A percentile compares a stretch with the other conserved stretches of the same genome.
These are phyloP conservation scores for Rhineura floridana DNA, from an alignment of 2,113 vertebrate species.

Conservation along the genomic window DNA sequence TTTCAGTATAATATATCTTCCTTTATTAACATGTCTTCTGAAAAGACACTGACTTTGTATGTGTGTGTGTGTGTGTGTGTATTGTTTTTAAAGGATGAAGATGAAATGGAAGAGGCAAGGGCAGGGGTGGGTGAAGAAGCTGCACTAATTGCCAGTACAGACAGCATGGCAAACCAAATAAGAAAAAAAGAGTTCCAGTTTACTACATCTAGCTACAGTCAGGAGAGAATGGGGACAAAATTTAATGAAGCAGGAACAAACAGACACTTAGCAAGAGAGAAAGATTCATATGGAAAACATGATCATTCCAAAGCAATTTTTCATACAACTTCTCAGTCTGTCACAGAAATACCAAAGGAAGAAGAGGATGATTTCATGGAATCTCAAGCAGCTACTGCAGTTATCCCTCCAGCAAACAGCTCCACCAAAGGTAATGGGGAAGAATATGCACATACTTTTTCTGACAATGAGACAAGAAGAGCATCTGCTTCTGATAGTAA, in stretches of 20 bases:
- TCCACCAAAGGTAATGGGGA: slow-evolving; percentile 61
- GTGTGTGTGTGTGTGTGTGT: slow-evolving; percentile 28
- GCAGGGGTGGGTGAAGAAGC: slow-evolving; percentile 63
- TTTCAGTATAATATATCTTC: neutral
- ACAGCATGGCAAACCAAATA: slow-evolving; percentile 71
- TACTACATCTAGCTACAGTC: slow-evolving; percentile 73
- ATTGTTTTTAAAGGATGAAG: slow-evolving; percentile 77
- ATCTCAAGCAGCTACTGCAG: slow-evolving; percentile 51
- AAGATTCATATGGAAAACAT: slow-evolving; percentile 62
- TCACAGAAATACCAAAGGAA: slow-evolving; percentile 56
- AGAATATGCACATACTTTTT: slow-evolving; percentile 65
- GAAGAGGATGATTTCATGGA: slow-evolving; percentile 54
- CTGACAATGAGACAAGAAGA: slow-evolving; percentile 66
- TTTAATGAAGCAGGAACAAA: slow-evolving; percentile 66
- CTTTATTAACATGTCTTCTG: neutral
- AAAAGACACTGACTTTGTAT: neutral
- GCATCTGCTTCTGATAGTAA: slow-evolving; percentile 63
- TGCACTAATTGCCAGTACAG: slow-evolving; percentile 65
- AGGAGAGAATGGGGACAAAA: slow-evolving; percentile 56
- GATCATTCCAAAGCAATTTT: slow-evolving; percentile 66
- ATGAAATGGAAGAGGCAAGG: slow-evolving; percentile 65
- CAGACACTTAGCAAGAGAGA: slow-evolving; percentile 66
- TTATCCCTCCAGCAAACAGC: slow-evolving; percentile 44
- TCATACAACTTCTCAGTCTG: slow-evolving; percentile 66
- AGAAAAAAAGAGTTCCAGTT: slow-evolving; percentile 71